Base-by-base conservation (phyloP, 2,888 invertebrate genomes). In the Taphrorychus bicolor region DNA sequence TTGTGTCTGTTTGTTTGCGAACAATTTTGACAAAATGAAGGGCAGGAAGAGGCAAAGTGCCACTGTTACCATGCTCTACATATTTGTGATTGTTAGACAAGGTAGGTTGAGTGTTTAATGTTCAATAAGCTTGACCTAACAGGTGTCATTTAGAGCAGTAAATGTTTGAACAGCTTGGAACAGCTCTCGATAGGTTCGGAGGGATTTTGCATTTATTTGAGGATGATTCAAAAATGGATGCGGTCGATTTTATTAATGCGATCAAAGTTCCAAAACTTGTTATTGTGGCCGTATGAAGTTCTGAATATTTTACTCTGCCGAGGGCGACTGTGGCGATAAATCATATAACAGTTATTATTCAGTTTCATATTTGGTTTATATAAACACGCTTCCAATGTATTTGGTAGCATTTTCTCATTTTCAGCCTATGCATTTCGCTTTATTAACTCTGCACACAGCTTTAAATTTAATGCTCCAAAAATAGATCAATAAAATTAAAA, bases 71-170 rank as follows among this genome's bases (percentile, higher is more conserved):
- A 40, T 70, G 58, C 59, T 70, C 1, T 66, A 70, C 19, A 56
- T 70, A 16, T 70, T 66, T 19, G 59, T 70, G 40, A 70, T 70
- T n/a, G 62, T 70, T n/a, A 70, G 66, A 11, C 70, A 70, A 66
- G 70, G 70, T 70, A 61, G 18, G 40, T 16, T 9, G 21, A 21
- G 14, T 14, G 14, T 45, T 52, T 9, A 32, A 61, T 57, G 21
- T 60, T 63, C 2, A 23, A 60, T 57, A 23, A 54, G 11, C 23
- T 42, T 11, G 14, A 17, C 22, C 54, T 69, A 69, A 69, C 69
- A 69, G 69, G 69, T 69, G 69, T 66, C 64, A 22, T 40, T 42
- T n/a, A 16, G 22, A 21, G 22, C 45, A 51, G 51, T 61, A 40
- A 40, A 59, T 59, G 52, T 61, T 60, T 60, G 57, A 63, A 49